Evolutionary conservation across 2,797 vertebrate genomes (phyloP).

Genomic region (Cyprinella venusta): DNA sequence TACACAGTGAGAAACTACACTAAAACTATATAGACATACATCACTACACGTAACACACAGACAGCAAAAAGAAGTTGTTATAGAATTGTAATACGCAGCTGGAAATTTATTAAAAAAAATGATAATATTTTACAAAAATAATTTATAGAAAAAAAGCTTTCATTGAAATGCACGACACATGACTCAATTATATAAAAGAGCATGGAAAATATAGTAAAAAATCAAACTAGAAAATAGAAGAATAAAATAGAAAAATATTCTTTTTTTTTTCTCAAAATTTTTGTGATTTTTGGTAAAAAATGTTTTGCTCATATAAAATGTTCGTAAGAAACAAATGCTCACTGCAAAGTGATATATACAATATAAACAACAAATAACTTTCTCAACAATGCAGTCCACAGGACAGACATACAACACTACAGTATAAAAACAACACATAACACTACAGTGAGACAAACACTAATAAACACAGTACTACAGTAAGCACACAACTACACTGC

Average conservation of each 20-base stretch:
- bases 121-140: background rate
- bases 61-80: conserved; percentile 8
- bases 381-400: conserved; percentile 14
- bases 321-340: background rate
- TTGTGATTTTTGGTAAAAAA: background rate
- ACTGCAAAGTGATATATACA: background rate
- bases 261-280: background rate
- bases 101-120: conserved; percentile 1
- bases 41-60: conserved; percentile 13
- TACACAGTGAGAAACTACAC: background rate
- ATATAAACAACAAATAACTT: conserved; percentile 1
- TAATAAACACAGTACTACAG: conserved; percentile 14
- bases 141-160: background rate
- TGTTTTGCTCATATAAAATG: background rate
- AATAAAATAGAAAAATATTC: background rate
- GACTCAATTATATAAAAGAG: background rate
- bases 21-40: background rate
- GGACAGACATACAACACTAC: conserved; percentile 21
- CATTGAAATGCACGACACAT: background rate
- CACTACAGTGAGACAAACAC: background rate
- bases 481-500: conserved; percentile 9
- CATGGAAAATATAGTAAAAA: background rate
- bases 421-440: conserved; percentile 13
- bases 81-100: background rate
- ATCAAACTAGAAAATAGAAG: background rate